Conservation (phyloP, 2,888 invertebrate species). For the Orthonychiurus folsomi region DNA sequence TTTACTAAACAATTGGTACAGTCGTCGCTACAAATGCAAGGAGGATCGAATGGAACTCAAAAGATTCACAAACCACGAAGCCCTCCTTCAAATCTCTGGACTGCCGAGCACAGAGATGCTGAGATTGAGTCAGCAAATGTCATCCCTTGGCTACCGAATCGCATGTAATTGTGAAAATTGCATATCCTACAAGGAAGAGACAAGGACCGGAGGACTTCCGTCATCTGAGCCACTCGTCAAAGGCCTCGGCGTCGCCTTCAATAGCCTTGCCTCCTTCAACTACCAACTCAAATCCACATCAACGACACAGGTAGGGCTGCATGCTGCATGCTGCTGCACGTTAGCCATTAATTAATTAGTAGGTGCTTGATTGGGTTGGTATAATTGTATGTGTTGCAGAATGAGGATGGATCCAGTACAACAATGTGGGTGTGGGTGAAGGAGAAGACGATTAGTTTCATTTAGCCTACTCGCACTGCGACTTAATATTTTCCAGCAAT, state of each 20-base stretch:
- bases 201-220: not conserved
- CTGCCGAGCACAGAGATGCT: conserved; percentile 4
- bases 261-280: not conserved
- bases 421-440: conserved; percentile 10
- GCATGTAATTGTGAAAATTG: conserved; percentile 7
- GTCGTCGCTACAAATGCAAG: conserved; percentile 8
- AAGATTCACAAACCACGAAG: conserved; percentile 2
- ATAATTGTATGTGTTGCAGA: too few relatives aligned
- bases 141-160: not conserved
- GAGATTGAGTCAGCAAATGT: not conserved
- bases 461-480: too few relatives aligned
- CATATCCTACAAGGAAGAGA: conserved; percentile 3
- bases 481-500: not conserved
- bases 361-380: too few relatives aligned
- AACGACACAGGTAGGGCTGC: not conserved
- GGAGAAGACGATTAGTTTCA: conserved; percentile 5
- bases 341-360: too few relatives aligned
- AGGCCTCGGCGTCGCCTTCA: not conserved
- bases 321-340: too few relatives aligned
- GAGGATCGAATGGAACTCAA: conserved; percentile 2
- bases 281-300: conserved; percentile 6
- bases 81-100: conserved; percentile 10
- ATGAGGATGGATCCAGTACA: conserved; percentile 8
- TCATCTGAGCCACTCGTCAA: conserved; percentile 9
- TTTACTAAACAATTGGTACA: too few relatives aligned